A percentile compares a stretch with the other conserved stretches of the same genome.
Conservation (phyloP, 2,113 vertebrate species). For the Sclerurus mexicanus region DNA sequence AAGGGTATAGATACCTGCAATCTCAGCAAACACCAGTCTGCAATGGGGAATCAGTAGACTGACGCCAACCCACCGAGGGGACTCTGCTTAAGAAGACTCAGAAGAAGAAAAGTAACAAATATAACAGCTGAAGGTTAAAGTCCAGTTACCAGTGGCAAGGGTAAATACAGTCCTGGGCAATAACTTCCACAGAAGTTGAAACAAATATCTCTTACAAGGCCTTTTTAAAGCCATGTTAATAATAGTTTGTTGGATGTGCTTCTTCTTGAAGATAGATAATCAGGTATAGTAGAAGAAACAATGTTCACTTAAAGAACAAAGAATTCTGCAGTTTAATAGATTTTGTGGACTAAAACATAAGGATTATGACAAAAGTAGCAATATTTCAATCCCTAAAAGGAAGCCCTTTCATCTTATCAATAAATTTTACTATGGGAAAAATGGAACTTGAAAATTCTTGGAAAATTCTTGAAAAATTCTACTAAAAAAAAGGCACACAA, state of each 20-base stretch:
- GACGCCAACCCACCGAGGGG: rapidly evolving
- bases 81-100: neutral
- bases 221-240: neutral
- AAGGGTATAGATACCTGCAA: neutral
- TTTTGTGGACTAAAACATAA: neutral
- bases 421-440: neutral
- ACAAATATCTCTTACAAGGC: neutral
- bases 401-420: neutral
- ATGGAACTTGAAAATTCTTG: neutral
- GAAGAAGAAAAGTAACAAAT: neutral
- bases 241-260: neutral
- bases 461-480: constrained; percentile 19
- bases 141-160: neutral
- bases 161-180: neutral
- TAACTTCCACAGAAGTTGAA: neutral
- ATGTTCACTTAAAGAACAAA: neutral
- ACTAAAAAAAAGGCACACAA: constrained; percentile 47
- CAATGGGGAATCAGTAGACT: neutral
- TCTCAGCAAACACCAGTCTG: neutral
- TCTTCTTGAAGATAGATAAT: neutral
- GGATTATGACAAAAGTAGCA: neutral
- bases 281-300: neutral
- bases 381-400: neutral
- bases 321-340: neutral
- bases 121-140: neutral